Evolutionary conservation across 2,113 vertebrate species (phyloP), one percentile per base, ranked within the genome.

Genomic region (Girardinichthys multiradiatus): DNA sequence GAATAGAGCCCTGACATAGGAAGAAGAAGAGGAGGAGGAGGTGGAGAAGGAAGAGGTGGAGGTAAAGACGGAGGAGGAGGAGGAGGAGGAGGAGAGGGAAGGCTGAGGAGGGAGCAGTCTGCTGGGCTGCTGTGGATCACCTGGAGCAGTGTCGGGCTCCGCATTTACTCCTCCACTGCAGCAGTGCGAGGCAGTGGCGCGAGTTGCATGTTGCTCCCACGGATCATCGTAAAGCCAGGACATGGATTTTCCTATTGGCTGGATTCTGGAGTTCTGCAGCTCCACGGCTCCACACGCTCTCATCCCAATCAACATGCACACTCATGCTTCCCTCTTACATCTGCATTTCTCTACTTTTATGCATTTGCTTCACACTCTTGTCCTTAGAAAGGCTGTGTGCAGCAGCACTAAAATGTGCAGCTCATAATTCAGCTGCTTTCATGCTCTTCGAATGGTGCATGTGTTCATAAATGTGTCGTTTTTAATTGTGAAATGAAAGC

Each of bases 101-200:
- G 86, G 89, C 86, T 89, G 79, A 92, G 87, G 88, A 90, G 89
- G 88, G 81, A 91, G 87, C 89, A 88, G 91, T 91, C 87, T 90
- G 90, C 85, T 91, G 89, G 86, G 89, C 90, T 91, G 90, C 86
- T 92, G 85, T 90, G 91, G 86, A 90, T 91, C 91, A 92, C 90
- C 90, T 90, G 90, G 89, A 92, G 86, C 90, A 88, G 90, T 76
- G 91, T 37, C 82, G 87, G 79, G 91, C 91, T 93, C 93, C 83
- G 91, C 90, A 92, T 93, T 90, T 91, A 92, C 92, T 92, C 92
- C 93, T 92, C 84, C 91, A 93, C 93, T 94, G 92, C 93, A 92
- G 93, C 89, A 93, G 85, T 90, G 85, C 72, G 86, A 90, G 91
- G 91, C 92, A 91, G 82, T 87, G 77, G 89, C 86, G 68, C 83